These are phyloP conservation scores for Thereva nobilitata DNA, from an alignment of 2,888 invertebrate species.

Conservation along the genomic window DNA sequence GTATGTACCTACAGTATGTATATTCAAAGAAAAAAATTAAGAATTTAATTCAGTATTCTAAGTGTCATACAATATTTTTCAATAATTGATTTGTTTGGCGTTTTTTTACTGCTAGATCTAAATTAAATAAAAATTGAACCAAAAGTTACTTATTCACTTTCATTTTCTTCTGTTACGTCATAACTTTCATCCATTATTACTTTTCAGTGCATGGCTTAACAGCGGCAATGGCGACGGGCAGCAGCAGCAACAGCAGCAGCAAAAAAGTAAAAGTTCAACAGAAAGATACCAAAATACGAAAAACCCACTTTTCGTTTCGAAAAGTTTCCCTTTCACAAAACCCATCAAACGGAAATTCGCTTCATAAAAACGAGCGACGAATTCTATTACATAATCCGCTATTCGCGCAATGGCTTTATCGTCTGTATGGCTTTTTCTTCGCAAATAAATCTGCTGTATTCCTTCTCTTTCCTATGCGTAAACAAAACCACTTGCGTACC, in stretches of 20 bases:
- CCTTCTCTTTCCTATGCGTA: constrained; percentile 34
- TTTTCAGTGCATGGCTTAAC: constrained; percentile 34
- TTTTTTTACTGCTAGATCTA: constrained; percentile 7
- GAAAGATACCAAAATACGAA: constrained; percentile 36
- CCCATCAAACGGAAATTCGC: constrained; percentile 34
- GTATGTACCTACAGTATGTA: too few species aligned
- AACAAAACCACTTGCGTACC: constrained; percentile 27
- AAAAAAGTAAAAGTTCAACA: constrained; percentile 36
- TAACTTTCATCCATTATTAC: constrained; percentile 36
- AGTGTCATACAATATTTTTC: background rate
- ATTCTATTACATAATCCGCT: constrained; percentile 33
- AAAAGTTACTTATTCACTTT: constrained; percentile 29
- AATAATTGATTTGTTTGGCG: background rate
- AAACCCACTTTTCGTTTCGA: constrained; percentile 36
- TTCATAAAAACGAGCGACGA: constrained; percentile 34
- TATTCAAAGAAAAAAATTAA: background rate
- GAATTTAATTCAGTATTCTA: background rate
- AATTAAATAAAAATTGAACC: constrained; percentile 21
- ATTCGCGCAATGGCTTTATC: constrained; percentile 32
- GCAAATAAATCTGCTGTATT: constrained; percentile 21
- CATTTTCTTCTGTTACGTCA: constrained; percentile 33
- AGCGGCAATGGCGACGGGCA: constrained; percentile 9
- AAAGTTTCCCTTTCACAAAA: constrained; percentile 30
- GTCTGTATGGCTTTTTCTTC: constrained; percentile 28
- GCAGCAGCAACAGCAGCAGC: background rate